Evolutionary conservation across 1,140 invertebrate species (phyloP).

Genomic region (Drosophila lini): DNA sequence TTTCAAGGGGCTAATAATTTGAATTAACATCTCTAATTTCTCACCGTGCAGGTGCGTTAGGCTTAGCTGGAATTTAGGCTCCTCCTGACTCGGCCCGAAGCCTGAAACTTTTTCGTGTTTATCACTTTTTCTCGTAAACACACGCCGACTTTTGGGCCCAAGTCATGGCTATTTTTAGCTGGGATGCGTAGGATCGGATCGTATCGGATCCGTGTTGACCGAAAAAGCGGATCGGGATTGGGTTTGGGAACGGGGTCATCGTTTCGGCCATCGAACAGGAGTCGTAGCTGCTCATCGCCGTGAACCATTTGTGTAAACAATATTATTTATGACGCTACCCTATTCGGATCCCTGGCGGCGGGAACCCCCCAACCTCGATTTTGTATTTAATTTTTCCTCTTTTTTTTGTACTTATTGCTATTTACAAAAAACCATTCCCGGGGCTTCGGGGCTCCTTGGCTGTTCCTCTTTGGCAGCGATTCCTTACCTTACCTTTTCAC

Average conservation of each 20-base stretch:
- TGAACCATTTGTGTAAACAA: conserved; percentile 81
- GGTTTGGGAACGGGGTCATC: conserved; percentile 30
- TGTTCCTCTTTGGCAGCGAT: conserved; percentile 34
- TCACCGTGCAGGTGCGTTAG: conserved; percentile 27
- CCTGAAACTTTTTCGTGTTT: conserved; percentile 66
- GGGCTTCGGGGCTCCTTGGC: conserved; percentile 23
- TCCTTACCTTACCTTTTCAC: conserved; percentile 74
- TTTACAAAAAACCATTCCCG: conserved; percentile 60
- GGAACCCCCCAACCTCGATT: neutral
- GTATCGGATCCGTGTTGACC: conserved; percentile 54
- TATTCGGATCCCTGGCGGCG: conserved; percentile 18
- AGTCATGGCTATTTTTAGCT: conserved; percentile 73
- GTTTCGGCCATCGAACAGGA: conserved; percentile 63
- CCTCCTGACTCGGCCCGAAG: conserved; percentile 20
- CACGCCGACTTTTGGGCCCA: conserved; percentile 65
- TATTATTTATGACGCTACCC: conserved; percentile 73
- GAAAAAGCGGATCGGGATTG: conserved; percentile 16
- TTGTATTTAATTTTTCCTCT: neutral
- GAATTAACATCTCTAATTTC: neutral
- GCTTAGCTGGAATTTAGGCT: conserved; percentile 61
- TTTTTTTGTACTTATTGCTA: conserved; percentile 22
- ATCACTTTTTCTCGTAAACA: conserved; percentile 76
- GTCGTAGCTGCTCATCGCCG: conserved; percentile 51
- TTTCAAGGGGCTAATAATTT: too few relatives aligned
- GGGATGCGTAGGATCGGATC: conserved; percentile 52